phyloP scores from a whole-genome alignment of 2,888 invertebrate species.

The Phengaris arion region DNA sequence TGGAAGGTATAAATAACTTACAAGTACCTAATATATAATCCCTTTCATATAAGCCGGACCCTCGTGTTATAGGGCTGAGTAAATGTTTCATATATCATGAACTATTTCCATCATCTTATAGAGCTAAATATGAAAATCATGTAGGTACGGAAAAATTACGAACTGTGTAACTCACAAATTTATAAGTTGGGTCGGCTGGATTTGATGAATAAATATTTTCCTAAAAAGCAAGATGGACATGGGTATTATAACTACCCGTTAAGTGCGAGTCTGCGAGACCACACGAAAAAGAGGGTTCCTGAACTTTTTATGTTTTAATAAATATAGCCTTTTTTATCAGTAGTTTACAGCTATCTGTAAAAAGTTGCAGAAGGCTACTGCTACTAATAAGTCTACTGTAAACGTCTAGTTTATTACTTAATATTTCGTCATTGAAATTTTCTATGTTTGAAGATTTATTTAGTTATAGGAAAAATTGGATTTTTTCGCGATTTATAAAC shows the following conservation, averaged over 20 bases:
- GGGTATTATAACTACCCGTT: neutral
- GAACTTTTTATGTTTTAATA: too few species aligned
- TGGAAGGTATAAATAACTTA: constrained; percentile 7
- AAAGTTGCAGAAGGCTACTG: too few species aligned
- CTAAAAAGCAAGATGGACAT: neutral
- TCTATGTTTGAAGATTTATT: too few species aligned
- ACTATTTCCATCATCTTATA: constrained; percentile 8
- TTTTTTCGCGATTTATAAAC: too few species aligned
- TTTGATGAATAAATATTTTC: constrained; percentile 6
- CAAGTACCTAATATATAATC: constrained; percentile 21
- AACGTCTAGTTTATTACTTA: too few species aligned
- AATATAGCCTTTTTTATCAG: too few species aligned
- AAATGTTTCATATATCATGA: constrained; percentile 6
- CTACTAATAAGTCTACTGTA: too few species aligned
- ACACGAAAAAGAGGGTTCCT: neutral
- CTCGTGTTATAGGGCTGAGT: constrained; percentile 10
- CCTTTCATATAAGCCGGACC: neutral
- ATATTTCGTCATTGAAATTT: too few species aligned
- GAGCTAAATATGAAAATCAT: constrained; percentile 8
- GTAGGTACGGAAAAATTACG: neutral
- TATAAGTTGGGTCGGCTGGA: constrained; percentile 3
- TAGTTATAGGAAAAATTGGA: too few species aligned
- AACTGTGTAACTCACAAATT: neutral
- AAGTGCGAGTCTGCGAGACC: neutral
- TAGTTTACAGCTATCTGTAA: too few species aligned